Conservation (phyloP, 2,797 vertebrate species). For the Varecia variegata region DNA sequence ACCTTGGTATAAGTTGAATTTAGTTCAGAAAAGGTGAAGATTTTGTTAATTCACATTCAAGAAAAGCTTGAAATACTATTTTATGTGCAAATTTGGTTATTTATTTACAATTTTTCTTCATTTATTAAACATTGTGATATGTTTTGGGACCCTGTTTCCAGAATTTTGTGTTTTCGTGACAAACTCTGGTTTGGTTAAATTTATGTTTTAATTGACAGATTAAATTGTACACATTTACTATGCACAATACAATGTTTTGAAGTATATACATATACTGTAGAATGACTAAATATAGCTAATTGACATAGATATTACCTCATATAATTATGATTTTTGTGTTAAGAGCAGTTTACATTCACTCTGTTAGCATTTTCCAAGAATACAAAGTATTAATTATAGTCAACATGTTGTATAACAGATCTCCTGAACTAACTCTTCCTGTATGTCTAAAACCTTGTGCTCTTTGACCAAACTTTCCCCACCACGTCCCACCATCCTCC, state of each 20-base stretch:
- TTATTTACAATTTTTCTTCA: background rate
- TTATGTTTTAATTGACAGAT: background rate
- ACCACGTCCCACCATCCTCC: no score
- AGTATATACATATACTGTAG: background rate
- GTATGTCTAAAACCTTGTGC: background rate
- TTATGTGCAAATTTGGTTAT: background rate
- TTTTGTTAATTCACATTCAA: slow-evolving; percentile 1
- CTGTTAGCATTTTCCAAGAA: background rate
- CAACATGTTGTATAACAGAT: background rate
- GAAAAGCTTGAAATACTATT: background rate
- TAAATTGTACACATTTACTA: background rate
- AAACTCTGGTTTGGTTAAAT: background rate
- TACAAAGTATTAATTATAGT: background rate
- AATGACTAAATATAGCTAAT: background rate
- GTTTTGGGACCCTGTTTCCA: background rate
- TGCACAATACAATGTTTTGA: background rate
- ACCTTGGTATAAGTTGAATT: background rate
- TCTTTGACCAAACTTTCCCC: background rate
- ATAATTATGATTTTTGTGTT: background rate
- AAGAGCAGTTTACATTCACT: background rate
- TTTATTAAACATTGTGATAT: background rate
- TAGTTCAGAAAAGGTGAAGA: slow-evolving; percentile 10
- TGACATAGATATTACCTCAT: background rate
- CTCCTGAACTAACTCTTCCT: background rate
- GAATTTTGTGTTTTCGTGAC: background rate